Conservation (phyloP, 2,113 vertebrate genomes). For the Xyrauchen texanus region DNA sequence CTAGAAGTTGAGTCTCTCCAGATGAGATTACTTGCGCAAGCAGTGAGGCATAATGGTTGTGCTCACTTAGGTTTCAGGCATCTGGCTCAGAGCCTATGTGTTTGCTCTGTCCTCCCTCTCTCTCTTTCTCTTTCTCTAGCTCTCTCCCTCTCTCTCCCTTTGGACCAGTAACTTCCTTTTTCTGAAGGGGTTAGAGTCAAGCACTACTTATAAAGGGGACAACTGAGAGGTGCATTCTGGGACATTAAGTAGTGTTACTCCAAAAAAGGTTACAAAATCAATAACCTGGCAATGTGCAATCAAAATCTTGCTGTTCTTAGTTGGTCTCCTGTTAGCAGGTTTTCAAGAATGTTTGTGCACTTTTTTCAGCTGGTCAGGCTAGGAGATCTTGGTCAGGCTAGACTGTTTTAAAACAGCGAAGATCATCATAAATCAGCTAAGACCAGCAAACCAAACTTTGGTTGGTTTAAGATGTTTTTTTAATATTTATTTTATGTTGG, state of each 20-base stretch:
- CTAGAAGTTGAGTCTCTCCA: too few relatives aligned
- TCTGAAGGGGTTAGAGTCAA: slow-evolving; percentile 34
- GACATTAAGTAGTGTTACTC: slow-evolving; percentile 6
- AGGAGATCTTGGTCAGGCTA: too few relatives aligned
- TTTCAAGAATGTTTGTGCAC: too few relatives aligned
- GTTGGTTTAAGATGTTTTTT: too few relatives aligned
- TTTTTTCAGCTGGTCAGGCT: too few relatives aligned
- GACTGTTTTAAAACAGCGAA: too few relatives aligned
- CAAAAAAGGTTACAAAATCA: too few relatives aligned
- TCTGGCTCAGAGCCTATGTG: slow-evolving; percentile 40
- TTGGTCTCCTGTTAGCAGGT: too few relatives aligned
- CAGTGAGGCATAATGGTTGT: slow-evolving; percentile 23
- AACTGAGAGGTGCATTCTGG: neutral
- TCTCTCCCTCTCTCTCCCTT: slow-evolving; percentile 24
- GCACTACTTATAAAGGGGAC: slow-evolving; percentile 39
- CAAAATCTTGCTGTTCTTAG: neutral
- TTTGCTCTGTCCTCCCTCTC: slow-evolving; percentile 36
- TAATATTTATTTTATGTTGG: too few relatives aligned
- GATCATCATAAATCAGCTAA: too few relatives aligned
- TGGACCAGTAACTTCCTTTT: slow-evolving; percentile 29
- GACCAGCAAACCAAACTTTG: too few relatives aligned
- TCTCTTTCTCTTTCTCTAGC: slow-evolving; percentile 37
- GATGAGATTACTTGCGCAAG: slow-evolving; percentile 22
- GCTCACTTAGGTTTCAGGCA: slow-evolving; percentile 46
- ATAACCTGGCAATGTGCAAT: neutral